These are phyloP conservation scores for Pituophis catenifer DNA, from an alignment of 2,113 vertebrate genomes.

Conservation along the genomic window DNA sequence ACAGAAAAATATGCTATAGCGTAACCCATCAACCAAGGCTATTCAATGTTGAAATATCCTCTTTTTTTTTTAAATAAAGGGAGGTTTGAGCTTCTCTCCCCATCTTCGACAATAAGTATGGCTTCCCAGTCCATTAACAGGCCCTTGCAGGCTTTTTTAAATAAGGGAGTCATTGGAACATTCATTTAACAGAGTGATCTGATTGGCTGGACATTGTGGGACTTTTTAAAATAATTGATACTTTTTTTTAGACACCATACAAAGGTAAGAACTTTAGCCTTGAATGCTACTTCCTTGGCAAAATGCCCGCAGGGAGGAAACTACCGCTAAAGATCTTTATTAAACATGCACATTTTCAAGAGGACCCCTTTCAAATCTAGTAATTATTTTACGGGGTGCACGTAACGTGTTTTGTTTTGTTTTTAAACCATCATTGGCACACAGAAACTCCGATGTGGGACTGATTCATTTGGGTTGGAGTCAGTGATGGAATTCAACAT, in stretches of 20 bases:
- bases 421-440: slow-evolving; percentile 55
- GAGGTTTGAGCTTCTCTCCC: slow-evolving; percentile 63
- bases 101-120: slow-evolving; percentile 59
- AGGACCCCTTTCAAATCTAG: slow-evolving; percentile 66
- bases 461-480: slow-evolving; percentile 59
- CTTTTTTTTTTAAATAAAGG: slow-evolving; percentile 38
- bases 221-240: slow-evolving; percentile 63
- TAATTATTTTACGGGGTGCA: slow-evolving; percentile 64
- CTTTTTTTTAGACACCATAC: slow-evolving; percentile 54
- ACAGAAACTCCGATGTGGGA: slow-evolving; percentile 48
- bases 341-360: slow-evolving; percentile 61
- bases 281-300: slow-evolving; percentile 65
- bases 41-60: slow-evolving; percentile 59
- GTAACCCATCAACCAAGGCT: slow-evolving; percentile 55
- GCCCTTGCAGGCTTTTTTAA: slow-evolving; percentile 44
- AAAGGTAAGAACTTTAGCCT: slow-evolving; percentile 42
- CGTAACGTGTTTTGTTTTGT: slow-evolving; percentile 50
- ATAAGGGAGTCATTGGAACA: slow-evolving; percentile 54
- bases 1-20: slow-evolving; percentile 47
- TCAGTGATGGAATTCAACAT: too few species aligned
- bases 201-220: slow-evolving; percentile 62
- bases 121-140: slow-evolving; percentile 49
- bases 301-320: slow-evolving; percentile 60
- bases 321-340: slow-evolving; percentile 60
- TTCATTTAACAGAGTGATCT: slow-evolving; percentile 47